A percentile compares a stretch with the other conserved stretches of the same genome.
Evolutionary conservation across 2,888 invertebrate genomes (phyloP).

Genomic region (Therioaphis trifolii): DNA sequence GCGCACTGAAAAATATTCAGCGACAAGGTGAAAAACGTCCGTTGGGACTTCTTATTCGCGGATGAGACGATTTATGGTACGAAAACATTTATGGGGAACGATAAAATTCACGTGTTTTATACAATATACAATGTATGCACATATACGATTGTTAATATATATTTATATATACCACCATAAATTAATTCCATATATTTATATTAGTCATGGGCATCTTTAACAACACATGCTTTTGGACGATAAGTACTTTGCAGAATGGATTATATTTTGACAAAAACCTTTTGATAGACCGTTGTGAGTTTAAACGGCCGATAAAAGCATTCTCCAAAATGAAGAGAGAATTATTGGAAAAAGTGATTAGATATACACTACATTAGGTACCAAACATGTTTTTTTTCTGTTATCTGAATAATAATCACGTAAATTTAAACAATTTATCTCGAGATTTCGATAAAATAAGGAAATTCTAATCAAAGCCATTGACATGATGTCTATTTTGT

Average conservation of each 20-base stretch:
- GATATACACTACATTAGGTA: too few species aligned
- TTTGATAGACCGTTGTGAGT: neutral
- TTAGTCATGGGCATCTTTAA: conserved; percentile 3
- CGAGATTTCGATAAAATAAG: too few species aligned
- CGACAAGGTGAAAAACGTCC: conserved; percentile 59
- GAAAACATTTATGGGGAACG: conserved; percentile 25
- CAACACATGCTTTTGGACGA: neutral
- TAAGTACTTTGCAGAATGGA: neutral
- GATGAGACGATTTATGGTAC: conserved; percentile 56
- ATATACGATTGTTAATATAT: neutral
- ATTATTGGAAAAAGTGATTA: too few species aligned
- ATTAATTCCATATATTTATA: neutral
- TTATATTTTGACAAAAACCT: neutral
- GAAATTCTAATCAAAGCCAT: too few species aligned
- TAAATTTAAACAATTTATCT: too few species aligned
- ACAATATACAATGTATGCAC: too few species aligned
- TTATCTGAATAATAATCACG: too few species aligned
- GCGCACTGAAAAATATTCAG: conserved; percentile 3
- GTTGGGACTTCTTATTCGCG: conserved; percentile 36
- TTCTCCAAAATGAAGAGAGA: too few species aligned
- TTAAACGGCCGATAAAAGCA: neutral
- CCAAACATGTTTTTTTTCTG: too few species aligned
- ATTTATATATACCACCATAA: neutral
- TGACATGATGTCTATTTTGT: too few species aligned
- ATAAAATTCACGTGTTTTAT: conserved; percentile 18